phyloP scores from a whole-genome alignment of 2,888 invertebrate species.

The Marronus borbonicus region DNA sequence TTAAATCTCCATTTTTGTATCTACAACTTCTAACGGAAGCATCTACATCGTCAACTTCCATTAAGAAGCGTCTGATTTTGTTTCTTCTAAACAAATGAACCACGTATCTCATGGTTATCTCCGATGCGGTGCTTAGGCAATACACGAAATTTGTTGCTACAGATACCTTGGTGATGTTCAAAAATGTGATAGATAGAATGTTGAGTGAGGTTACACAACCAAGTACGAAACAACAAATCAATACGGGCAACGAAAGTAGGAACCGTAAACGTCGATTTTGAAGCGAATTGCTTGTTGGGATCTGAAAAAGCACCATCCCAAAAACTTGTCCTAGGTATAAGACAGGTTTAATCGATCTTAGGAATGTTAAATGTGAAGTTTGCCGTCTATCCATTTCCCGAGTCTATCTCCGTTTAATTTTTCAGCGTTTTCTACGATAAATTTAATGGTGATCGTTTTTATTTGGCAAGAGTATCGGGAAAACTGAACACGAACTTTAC shows the following conservation, averaged over 20 bases:
- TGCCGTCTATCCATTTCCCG: too few relatives aligned
- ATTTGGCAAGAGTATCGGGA: too few relatives aligned
- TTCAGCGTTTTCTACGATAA: too few relatives aligned
- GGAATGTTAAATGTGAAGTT: neutral
- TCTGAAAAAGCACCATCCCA: conserved; percentile 36
- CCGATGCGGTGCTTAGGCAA: neutral
- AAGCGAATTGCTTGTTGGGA: neutral
- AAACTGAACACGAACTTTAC: too few relatives aligned
- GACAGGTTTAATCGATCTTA: neutral
- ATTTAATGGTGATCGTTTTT: too few relatives aligned
- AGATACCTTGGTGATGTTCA: neutral
- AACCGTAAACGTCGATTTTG: neutral
- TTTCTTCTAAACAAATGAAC: neutral
- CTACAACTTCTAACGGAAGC: neutral
- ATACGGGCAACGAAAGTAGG: neutral
- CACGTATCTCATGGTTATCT: neutral
- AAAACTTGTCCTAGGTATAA: conserved; percentile 28
- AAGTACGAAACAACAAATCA: neutral
- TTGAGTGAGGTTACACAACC: neutral
- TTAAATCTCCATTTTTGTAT: neutral
- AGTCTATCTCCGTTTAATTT: too few relatives aligned
- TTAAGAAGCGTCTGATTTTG: neutral
- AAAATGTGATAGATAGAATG: neutral
- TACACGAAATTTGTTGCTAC: neutral
- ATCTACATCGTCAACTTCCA: neutral